Conservation (phyloP, 2,113 vertebrate genomes). For the Ammodramus savannarum region DNA sequence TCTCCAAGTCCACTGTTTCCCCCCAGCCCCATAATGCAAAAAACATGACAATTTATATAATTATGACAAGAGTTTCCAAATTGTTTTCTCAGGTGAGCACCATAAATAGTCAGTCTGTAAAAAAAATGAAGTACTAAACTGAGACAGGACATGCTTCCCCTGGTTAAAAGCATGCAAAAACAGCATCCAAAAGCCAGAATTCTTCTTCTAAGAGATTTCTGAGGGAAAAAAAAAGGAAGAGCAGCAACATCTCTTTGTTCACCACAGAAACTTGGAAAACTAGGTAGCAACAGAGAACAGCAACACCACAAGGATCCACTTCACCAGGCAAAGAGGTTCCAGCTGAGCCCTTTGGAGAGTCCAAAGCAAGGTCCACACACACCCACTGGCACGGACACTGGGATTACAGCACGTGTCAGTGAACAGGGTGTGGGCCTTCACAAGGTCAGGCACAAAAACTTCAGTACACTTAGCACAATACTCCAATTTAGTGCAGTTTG, state of each 20-base stretch:
- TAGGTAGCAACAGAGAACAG: not conserved
- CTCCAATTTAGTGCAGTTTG: not conserved
- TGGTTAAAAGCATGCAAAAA: not conserved
- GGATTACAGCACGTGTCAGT: not conserved
- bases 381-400: not conserved
- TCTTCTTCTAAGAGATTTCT: not conserved
- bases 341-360: not conserved
- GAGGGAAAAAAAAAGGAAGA: not conserved
- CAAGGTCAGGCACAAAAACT: conserved; percentile 9
- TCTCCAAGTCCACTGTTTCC: not conserved
- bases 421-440: not conserved
- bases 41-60: not conserved
- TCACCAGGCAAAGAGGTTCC: not conserved
- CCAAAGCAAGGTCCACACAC: not conserved
- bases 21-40: fast-evolving
- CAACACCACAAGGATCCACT: not conserved
- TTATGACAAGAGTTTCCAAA: not conserved
- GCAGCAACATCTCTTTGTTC: not conserved
- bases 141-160: not conserved
- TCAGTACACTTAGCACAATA: not conserved
- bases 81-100: not conserved
- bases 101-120: not conserved
- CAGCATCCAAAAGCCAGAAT: not conserved
- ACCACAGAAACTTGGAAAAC: not conserved
- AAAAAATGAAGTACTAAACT: not conserved